Percentiles rank a stretch among this genome's conserved stretches.
Conservation (phyloP, 2,113 vertebrate species). For the Actenoides lindsayi region DNA sequence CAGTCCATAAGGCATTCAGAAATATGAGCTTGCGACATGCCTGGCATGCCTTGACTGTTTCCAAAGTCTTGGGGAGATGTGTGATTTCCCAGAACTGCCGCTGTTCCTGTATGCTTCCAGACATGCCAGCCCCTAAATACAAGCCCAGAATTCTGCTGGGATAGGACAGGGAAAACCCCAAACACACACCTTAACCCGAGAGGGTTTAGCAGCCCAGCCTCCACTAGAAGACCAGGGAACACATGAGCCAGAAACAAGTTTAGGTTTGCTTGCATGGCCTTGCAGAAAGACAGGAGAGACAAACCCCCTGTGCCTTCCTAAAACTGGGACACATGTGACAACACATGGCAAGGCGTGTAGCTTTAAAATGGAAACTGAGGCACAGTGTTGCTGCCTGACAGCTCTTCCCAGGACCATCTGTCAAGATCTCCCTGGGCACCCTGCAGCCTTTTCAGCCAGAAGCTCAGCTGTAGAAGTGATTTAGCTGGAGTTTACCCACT, state of each 20-base stretch:
- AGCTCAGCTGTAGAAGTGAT: neutral
- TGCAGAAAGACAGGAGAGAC: neutral
- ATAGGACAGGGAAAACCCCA: neutral
- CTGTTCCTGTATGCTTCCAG: neutral
- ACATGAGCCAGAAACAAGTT: neutral
- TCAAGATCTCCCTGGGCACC: neutral
- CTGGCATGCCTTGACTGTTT: neutral
- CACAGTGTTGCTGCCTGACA: neutral
- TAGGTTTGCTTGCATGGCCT: neutral
- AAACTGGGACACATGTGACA: fast-evolving
- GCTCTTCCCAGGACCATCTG: neutral
- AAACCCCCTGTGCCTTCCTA: neutral
- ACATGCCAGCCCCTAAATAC: neutral
- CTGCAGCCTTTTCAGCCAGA: neutral
- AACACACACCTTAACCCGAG: neutral
- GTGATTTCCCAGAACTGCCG: neutral
- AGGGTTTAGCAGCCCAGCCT: neutral
- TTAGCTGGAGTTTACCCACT: neutral
- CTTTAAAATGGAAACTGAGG: neutral
- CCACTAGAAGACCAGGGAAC: neutral
- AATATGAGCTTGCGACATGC: neutral
- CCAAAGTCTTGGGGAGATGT: neutral
- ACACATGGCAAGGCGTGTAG: fast-evolving
- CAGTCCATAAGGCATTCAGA: neutral
- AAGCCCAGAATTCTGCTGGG: neutral